Evolutionary conservation across 2,888 invertebrate species (phyloP), one percentile per base, ranked within the genome.

Genomic region (Proisotoma minuta): DNA sequence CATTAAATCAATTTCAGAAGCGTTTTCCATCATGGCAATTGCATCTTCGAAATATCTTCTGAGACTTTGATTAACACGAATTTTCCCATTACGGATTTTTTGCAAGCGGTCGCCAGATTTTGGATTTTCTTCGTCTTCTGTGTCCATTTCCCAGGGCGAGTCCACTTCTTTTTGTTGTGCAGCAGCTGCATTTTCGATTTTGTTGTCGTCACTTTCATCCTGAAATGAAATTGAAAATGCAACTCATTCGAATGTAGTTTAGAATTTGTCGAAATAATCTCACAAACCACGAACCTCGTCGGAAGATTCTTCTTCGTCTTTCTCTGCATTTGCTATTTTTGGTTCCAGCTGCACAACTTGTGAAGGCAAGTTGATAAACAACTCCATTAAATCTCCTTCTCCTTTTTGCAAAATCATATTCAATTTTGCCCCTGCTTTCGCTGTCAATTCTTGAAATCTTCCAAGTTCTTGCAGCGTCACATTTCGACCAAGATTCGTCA

Each of bases 381-480:
- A 52, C 27, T 56, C 59, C 62, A 62, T 65, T 22, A 65, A 34
- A 18, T 60, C 48, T 12, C 59, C 62, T 12, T 59, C 23, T 23
- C 59, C 65, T 53, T 23, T 24, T 34, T 43, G n/a, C 53, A 65
- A 51, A 15, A 62, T 62, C 20, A 12, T 29, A 47, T 59, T 62
- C 5, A 65, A 12, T 23, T 52, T 65, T 24, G 27, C 47, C 8
- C 12, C 20, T 5, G 65, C 62, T 10, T 26, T 18, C 2, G 57
- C 39, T 20, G 62, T 62, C 23, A 62, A 57, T 10, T 34, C 10
- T 49, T 65, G 65, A 52, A 65, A 65, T 20, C 57, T 54, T 26
- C 20, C 47, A 10, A 62, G 40, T 18, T 65, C 65, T 20, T 62
- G 56, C 2, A 56, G 51, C 20, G 65, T 50, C 0, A 65, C 49